Percentiles rank a stretch among this genome's conserved stretches.
Conservation (phyloP, 2,113 vertebrate species). For the Zapornia atra region DNA sequence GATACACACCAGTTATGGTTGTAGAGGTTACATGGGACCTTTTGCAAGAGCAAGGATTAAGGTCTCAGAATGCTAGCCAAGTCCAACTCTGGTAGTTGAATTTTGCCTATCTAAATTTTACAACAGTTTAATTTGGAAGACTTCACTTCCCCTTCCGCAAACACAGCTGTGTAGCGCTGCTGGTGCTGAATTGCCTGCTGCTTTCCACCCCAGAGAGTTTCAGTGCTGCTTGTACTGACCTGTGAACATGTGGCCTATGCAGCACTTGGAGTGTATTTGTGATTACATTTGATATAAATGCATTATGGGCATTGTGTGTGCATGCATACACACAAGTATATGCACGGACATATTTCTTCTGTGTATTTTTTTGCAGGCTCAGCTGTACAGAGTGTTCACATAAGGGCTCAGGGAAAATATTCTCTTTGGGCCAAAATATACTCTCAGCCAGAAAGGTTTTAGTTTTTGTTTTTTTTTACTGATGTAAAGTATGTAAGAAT, state of each 20-base stretch:
- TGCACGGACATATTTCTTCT: neutral
- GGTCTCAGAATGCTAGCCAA: constrained; percentile 33
- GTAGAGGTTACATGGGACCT: neutral
- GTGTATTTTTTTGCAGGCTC: neutral
- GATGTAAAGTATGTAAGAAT: neutral
- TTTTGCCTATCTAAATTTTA: constrained; percentile 62
- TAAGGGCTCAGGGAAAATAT: neutral
- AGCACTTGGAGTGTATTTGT: neutral
- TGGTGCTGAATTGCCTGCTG: neutral
- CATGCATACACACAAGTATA: neutral
- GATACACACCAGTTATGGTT: neutral
- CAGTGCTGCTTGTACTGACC: neutral
- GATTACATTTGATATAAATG: neutral
- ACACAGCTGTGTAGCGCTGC: constrained; percentile 11
- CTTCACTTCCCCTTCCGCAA: constrained; percentile 37
- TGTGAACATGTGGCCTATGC: neutral
- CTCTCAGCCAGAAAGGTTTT: neutral
- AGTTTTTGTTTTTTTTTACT: neutral
- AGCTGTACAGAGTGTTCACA: neutral
- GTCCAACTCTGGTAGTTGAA: constrained; percentile 6
- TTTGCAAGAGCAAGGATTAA: constrained; percentile 27
- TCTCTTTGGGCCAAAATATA: neutral
- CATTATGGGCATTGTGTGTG: neutral
- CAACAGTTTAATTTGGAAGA: constrained; percentile 63
- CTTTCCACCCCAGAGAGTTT: neutral